Evolutionary conservation across 2,797 vertebrate species (phyloP).

Genomic region (Scleropages formosus): DNA sequence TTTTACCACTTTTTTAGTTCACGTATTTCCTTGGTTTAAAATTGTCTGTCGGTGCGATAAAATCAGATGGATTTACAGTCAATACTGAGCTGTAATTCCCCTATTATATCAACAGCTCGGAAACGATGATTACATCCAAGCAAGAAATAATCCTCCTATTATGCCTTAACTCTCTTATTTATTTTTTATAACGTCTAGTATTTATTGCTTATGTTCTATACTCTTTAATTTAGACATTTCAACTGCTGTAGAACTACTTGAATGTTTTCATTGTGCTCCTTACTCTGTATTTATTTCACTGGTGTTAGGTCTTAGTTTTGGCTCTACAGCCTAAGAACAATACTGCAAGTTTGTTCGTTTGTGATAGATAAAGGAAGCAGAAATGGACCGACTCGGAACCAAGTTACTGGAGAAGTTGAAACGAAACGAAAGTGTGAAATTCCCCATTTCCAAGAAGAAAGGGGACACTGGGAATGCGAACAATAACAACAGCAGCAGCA

Average conservation of each 20-base stretch:
- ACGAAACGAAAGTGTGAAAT: slow-evolving; percentile 80
- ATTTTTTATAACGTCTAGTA: slow-evolving; percentile 41
- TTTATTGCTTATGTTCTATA: slow-evolving; percentile 37
- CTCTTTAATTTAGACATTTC: slow-evolving; percentile 38
- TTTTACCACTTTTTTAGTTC: neutral
- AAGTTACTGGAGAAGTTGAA: slow-evolving; percentile 81
- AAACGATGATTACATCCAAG: slow-evolving; percentile 53
- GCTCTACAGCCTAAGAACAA: slow-evolving; percentile 50
- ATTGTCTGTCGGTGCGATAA: slow-evolving; percentile 18
- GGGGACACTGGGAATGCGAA: slow-evolving; percentile 70
- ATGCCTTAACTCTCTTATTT: slow-evolving; percentile 66
- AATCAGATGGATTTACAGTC: slow-evolving; percentile 46
- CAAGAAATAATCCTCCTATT: slow-evolving; percentile 53
- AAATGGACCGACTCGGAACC: slow-evolving; percentile 78
- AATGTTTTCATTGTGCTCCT: slow-evolving; percentile 33
- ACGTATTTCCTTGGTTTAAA: neutral
- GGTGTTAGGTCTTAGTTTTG: neutral
- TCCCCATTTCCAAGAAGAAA: slow-evolving; percentile 75
- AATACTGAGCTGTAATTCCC: slow-evolving; percentile 47
- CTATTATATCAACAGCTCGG: slow-evolving; percentile 52
- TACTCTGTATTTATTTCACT: slow-evolving; percentile 12
- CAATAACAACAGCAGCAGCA: slow-evolving; percentile 72
- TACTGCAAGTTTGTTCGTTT: slow-evolving; percentile 38
- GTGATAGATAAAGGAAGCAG: neutral
- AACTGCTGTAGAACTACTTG: slow-evolving; percentile 53